phyloP scores from a whole-genome alignment of 2,888 invertebrate species.

The Neoascia interrupta region DNA sequence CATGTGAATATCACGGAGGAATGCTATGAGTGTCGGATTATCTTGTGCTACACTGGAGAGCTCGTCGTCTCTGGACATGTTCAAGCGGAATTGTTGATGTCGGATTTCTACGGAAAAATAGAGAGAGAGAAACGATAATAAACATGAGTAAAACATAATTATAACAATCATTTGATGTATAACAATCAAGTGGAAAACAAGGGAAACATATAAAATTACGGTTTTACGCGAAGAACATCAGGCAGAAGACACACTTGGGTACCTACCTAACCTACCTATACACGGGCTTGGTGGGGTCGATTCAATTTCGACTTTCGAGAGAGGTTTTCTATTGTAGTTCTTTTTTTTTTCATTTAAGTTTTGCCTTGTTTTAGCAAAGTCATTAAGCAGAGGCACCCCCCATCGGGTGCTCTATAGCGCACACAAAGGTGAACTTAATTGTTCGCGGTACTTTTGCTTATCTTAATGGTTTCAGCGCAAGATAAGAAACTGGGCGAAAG shows the following conservation, averaged over 20 bases:
- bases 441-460: slow-evolving; percentile 54
- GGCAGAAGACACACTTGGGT: slow-evolving; percentile 16
- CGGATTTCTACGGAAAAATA: slow-evolving; percentile 81
- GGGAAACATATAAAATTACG: neutral
- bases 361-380: slow-evolving; percentile 44
- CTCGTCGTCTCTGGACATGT: slow-evolving; percentile 90
- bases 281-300: too few relatives aligned
- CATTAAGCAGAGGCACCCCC: slow-evolving; percentile 45
- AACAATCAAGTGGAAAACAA: slow-evolving; percentile 14
- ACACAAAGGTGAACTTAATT: slow-evolving; percentile 65
- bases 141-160: slow-evolving; percentile 31
- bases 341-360: slow-evolving; percentile 5
- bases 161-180: slow-evolving; percentile 47
- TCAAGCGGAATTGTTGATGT: slow-evolving; percentile 88
- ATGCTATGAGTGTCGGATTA: slow-evolving; percentile 86
- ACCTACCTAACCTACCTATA: too few relatives aligned
- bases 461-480: slow-evolving; percentile 61
- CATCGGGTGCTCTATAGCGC: slow-evolving; percentile 25
- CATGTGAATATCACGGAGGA: slow-evolving; percentile 87
- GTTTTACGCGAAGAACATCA: slow-evolving; percentile 43
- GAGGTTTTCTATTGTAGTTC: too few relatives aligned
- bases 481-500: slow-evolving; percentile 60
- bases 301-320: too few relatives aligned
- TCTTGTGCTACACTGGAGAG: slow-evolving; percentile 87
- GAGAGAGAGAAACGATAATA: neutral